These are phyloP conservation scores for Drosophila navojoa DNA, from an alignment of 1,140 invertebrate genomes.

Conservation along the genomic window DNA sequence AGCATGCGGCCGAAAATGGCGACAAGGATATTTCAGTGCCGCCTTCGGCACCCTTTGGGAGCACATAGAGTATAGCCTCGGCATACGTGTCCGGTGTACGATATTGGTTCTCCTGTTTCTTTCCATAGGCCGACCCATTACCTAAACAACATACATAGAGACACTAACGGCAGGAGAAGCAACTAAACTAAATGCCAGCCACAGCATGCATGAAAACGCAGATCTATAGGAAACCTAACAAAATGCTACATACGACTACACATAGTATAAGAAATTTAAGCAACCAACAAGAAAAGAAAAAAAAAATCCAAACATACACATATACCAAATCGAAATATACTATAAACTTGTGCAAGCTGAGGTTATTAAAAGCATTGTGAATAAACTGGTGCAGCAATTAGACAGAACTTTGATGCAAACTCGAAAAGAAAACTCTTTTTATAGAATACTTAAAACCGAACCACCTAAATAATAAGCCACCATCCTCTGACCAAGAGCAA, in stretches of 20 bases:
- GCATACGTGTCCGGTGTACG: constrained; percentile 74
- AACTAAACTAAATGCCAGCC: neutral
- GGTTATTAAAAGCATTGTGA: constrained; percentile 23
- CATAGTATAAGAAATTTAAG: constrained; percentile 11
- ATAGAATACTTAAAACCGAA: constrained; percentile 18
- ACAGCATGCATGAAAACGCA: constrained; percentile 15
- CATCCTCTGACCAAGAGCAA: constrained; percentile 56
- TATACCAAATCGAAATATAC: constrained; percentile 1
- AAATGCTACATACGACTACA: neutral
- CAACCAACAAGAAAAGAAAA: neutral
- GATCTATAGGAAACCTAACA: constrained; percentile 7
- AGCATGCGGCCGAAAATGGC: constrained; percentile 74
- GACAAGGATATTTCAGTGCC: constrained; percentile 65
- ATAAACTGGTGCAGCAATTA: constrained; percentile 37
- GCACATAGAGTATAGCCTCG: constrained; percentile 79
- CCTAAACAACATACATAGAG: constrained; percentile 17
- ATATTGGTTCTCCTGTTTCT: constrained; percentile 83
- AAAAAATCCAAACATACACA: neutral
- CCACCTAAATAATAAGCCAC: constrained; percentile 33
- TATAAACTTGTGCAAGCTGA: constrained; percentile 14
- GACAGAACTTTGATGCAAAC: constrained; percentile 9
- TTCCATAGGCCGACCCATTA: constrained; percentile 55
- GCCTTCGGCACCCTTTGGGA: constrained; percentile 57
- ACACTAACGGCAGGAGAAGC: constrained; percentile 16
- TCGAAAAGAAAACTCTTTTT: constrained; percentile 20